These are phyloP conservation scores for Mesembrinibis cayennensis DNA, from an alignment of 2,113 vertebrate species.

Conservation along the genomic window DNA sequence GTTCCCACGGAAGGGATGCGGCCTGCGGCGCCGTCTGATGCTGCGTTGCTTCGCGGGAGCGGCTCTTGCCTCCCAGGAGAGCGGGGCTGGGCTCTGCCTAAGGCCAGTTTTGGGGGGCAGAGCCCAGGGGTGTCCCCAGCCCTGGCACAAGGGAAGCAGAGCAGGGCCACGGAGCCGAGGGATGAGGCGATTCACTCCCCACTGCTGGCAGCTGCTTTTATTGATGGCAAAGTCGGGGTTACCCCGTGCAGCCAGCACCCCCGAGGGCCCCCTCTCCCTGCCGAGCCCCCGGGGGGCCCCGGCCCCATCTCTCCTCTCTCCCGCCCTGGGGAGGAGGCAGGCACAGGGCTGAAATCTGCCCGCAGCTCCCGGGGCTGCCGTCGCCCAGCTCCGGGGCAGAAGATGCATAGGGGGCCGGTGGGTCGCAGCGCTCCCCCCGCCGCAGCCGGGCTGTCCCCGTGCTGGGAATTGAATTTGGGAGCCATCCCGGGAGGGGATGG, in stretches of 20 bases:
- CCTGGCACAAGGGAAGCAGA: not conserved
- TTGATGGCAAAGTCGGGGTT: accelerated
- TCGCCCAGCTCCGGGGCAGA: not conserved
- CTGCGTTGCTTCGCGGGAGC: accelerated
- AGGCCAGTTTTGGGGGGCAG: too few species aligned
- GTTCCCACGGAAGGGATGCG: accelerated
- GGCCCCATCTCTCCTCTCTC: not conserved
- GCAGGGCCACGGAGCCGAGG: accelerated
- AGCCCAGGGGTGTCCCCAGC: accelerated
- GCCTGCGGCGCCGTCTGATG: accelerated
- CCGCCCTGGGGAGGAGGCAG: not conserved
- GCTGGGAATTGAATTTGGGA: accelerated
- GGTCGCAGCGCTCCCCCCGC: accelerated
- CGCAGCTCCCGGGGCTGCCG: not conserved
- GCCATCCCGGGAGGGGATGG: accelerated
- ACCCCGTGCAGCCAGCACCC: too few species aligned
- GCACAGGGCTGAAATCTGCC: not conserved
- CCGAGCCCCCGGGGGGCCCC: accelerated
- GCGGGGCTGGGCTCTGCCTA: accelerated
- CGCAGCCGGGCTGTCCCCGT: accelerated
- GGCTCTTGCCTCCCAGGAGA: not conserved
- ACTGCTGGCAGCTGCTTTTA: not conserved
- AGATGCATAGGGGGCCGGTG: accelerated
- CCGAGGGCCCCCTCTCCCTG: accelerated
- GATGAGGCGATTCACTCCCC: accelerated